Conservation (phyloP, 2,113 vertebrate genomes). For the Thalassarche chlororhynchos region DNA sequence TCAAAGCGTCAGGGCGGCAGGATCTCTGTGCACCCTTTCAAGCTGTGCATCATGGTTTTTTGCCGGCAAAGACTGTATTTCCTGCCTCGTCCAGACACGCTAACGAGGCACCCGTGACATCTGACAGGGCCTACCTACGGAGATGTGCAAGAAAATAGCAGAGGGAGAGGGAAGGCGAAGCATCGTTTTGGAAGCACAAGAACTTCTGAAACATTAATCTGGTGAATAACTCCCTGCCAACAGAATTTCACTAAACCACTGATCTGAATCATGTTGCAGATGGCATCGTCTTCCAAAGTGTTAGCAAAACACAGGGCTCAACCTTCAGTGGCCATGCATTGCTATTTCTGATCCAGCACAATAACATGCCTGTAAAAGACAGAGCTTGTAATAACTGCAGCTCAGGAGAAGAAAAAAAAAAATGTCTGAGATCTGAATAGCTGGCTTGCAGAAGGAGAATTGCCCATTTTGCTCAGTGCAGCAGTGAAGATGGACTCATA, state of each 20-base stretch:
- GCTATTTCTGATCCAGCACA: slow-evolving; percentile 21
- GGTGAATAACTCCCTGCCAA: slow-evolving; percentile 32
- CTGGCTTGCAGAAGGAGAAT: slow-evolving; percentile 45
- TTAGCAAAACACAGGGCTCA: slow-evolving; percentile 35
- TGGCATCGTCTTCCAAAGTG: slow-evolving; percentile 33
- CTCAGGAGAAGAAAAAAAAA: background rate
- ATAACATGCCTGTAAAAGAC: background rate
- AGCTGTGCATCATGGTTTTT: background rate
- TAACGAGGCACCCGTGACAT: background rate
- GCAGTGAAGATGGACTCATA: background rate
- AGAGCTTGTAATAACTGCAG: slow-evolving; percentile 12
- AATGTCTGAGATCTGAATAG: background rate
- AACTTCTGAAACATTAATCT: slow-evolving; percentile 60
- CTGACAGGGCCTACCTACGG: background rate
- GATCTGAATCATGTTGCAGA: slow-evolving; percentile 62
- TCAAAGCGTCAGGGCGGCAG: background rate
- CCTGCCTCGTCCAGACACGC: background rate
- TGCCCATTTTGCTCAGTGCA: slow-evolving; percentile 33
- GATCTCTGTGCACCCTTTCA: background rate
- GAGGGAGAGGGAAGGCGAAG: background rate
- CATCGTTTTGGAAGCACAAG: background rate
- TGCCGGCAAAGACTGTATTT: background rate
- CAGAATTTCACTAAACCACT: slow-evolving; percentile 49
- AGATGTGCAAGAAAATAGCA: background rate
- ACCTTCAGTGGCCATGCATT: background rate